A percentile compares a stretch with the other conserved stretches of the same genome.
phyloP scores from a whole-genome alignment of 2,888 invertebrate species.

The Mactromeris polynyma region DNA sequence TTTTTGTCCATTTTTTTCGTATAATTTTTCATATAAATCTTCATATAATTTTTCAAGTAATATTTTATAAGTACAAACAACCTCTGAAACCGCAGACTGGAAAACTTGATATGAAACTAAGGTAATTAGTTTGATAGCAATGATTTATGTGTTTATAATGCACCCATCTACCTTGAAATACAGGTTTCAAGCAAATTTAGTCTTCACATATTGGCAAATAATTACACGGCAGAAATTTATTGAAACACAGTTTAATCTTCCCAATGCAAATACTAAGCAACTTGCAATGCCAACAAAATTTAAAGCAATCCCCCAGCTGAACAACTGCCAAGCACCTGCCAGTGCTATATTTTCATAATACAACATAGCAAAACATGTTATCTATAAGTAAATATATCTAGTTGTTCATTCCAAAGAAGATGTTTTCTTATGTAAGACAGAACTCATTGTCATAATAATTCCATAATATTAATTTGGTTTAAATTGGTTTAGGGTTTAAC shows the following conservation, averaged over 20 bases:
- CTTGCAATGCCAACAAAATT: slow-evolving; percentile 14
- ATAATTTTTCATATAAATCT: not conserved
- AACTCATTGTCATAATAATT: not conserved
- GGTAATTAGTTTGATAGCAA: not conserved
- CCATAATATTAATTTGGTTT: no score
- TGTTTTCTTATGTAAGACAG: not conserved
- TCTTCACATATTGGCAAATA: slow-evolving; percentile 3
- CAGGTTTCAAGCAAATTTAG: not conserved
- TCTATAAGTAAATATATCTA: not conserved
- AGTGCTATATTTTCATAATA: not conserved
- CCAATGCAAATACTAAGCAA: not conserved
- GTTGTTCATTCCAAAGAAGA: not conserved
- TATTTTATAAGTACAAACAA: not conserved
- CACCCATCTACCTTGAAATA: slow-evolving; percentile 4
- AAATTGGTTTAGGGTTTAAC: no score
- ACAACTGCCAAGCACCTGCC: not conserved
- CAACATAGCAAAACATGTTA: not conserved
- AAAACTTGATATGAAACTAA: slow-evolving; percentile 4
- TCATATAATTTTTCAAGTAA: not conserved
- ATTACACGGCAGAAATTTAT: not conserved
- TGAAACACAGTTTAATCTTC: not conserved
- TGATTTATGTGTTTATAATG: slow-evolving; percentile 20
- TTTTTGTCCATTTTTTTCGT: no score
- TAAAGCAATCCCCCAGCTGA: not conserved
- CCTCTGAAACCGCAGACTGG: not conserved